A percentile compares a stretch with the other conserved stretches of the same genome.
These are phyloP conservation scores for Cantharis flavilabris DNA, from an alignment of 2,888 invertebrate species.

Conservation along the genomic window DNA sequence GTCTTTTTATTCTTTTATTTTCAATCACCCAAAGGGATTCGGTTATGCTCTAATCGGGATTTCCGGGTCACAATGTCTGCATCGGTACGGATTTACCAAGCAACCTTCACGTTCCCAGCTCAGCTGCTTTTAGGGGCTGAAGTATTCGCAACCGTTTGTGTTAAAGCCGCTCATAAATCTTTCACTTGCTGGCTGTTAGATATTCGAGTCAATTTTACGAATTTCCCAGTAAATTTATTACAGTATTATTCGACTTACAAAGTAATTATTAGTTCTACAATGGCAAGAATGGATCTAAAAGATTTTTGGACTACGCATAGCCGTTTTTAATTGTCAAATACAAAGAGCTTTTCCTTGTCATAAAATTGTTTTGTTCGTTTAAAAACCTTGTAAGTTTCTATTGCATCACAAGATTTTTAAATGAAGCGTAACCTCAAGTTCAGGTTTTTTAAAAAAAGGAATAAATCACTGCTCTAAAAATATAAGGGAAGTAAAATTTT, in stretches of 20 bases:
- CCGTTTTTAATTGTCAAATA: not conserved
- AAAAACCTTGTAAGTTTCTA: not conserved
- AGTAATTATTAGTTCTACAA: slow-evolving; percentile 19
- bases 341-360: slow-evolving; percentile 1
- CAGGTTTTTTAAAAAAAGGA: not conserved
- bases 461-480: not conserved
- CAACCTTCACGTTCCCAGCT: slow-evolving; percentile 10
- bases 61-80: slow-evolving; percentile 24
- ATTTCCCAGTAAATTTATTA: slow-evolving; percentile 29
- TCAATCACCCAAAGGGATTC: slow-evolving; percentile 8
- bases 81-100: slow-evolving; percentile 14
- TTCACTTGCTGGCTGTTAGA: slow-evolving; percentile 10
- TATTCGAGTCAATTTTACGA: slow-evolving; percentile 28
- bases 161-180: slow-evolving; percentile 20
- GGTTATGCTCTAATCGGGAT: slow-evolving; percentile 22
- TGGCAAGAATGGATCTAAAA: not conserved
- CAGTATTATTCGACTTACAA: slow-evolving; percentile 20
- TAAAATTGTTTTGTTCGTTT: slow-evolving; percentile 2
- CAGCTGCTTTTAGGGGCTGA: slow-evolving; percentile 19
- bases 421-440: not conserved
- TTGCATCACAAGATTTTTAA: not conserved
- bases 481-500: not conserved
- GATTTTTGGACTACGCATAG: not conserved
- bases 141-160: slow-evolving; percentile 17
- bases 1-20: slow-evolving; percentile 1